Evolutionary conservation across 2,797 vertebrate species (phyloP).

Genomic region (Cyclura pinguis): DNA sequence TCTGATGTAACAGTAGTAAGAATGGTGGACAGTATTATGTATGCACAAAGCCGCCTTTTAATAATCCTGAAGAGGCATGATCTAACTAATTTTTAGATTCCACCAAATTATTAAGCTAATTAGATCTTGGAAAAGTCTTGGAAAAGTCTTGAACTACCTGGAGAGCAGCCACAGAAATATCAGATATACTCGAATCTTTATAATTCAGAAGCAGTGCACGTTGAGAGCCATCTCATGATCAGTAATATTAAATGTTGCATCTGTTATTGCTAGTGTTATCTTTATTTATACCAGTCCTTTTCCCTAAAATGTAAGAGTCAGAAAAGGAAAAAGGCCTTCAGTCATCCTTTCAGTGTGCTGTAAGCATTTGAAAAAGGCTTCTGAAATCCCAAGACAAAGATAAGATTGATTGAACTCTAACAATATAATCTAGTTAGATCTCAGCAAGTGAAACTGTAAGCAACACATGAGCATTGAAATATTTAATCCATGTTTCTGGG

Average conservation of each 20-base stretch:
- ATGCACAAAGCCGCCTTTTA: neutral
- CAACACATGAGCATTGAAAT: neutral
- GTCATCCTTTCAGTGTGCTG: neutral
- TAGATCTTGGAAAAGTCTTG: neutral
- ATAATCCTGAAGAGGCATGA: neutral
- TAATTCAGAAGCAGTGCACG: neutral
- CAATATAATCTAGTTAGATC: neutral
- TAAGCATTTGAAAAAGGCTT: neutral
- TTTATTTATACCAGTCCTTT: no score
- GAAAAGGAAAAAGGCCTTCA: neutral
- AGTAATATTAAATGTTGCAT: neutral
- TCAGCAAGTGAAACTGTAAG: neutral
- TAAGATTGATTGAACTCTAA: neutral
- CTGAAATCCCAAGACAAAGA: neutral
- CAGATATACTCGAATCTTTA: neutral
- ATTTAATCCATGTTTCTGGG: neutral
- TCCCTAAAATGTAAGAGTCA: neutral
- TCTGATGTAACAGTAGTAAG: neutral
- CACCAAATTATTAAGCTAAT: neutral
- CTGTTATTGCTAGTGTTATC: neutral
- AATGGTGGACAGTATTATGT: neutral
- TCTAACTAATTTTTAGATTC: neutral
- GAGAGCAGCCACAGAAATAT: neutral
- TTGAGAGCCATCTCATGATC: neutral
- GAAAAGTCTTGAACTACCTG: neutral